Conservation (phyloP, 2,797 vertebrate species). For the Vireo griseus region DNA sequence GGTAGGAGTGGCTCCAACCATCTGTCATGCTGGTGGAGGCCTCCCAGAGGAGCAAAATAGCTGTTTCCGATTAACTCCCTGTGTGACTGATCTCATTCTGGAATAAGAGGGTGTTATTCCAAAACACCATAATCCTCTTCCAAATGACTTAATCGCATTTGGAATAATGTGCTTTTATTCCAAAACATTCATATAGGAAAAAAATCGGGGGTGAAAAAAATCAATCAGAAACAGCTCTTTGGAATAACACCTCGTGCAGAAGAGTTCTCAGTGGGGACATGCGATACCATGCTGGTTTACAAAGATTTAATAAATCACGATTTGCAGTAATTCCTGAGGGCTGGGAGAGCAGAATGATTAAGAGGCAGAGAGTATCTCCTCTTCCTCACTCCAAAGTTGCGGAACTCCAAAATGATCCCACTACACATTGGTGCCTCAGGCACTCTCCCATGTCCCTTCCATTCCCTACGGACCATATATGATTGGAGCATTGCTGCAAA, state of each 20-base stretch:
- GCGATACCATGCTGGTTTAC: fast-evolving
- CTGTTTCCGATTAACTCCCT: not conserved
- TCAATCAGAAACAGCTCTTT: not conserved
- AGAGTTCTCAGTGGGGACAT: not conserved
- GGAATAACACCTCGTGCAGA: not conserved
- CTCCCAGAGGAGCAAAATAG: not conserved
- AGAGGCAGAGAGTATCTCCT: not conserved
- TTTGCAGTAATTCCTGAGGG: not conserved
- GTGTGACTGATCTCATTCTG: slow-evolving; percentile 57
- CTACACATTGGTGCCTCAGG: not conserved
- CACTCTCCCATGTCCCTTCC: too few relatives aligned
- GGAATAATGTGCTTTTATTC: slow-evolving; percentile 15
- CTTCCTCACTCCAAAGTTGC: not conserved
- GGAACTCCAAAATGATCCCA: not conserved
- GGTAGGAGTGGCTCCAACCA: fast-evolving
- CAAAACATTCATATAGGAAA: not conserved
- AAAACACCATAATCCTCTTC: slow-evolving; percentile 45
- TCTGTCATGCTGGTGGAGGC: not conserved
- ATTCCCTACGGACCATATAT: not conserved
- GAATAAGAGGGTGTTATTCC: slow-evolving; percentile 47
- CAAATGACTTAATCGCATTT: slow-evolving; percentile 42
- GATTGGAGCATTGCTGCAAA: not conserved
- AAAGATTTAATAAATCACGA: not conserved
- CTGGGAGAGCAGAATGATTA: fast-evolving
- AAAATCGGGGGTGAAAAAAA: not conserved